Evolutionary conservation across 2,113 vertebrate genomes (phyloP).

Genomic region (Danio rerio): DNA sequence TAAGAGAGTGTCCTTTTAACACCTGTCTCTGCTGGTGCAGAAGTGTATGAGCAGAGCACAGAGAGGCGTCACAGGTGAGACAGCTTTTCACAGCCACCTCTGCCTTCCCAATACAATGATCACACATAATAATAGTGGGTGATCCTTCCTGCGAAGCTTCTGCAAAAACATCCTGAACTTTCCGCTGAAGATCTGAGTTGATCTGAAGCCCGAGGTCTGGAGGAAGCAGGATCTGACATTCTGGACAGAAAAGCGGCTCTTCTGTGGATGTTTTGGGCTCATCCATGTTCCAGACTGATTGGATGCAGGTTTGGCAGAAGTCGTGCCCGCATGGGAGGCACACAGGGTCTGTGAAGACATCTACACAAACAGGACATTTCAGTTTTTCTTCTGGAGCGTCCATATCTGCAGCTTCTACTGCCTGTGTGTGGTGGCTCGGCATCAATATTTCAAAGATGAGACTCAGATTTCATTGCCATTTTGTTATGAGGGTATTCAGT

Average conservation of each 20-base stretch:
- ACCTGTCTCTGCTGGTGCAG: conserved; percentile 71
- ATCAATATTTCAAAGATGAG: conserved; percentile 55
- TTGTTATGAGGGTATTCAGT: conserved; percentile 47
- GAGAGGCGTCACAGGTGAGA: conserved; percentile 74
- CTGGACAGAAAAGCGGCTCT: conserved; percentile 73
- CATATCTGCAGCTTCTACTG: conserved; percentile 54
- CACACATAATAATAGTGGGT: conserved; percentile 64
- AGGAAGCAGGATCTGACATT: conserved; percentile 75
- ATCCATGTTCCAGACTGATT: conserved; percentile 72
- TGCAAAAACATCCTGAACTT: conserved; percentile 59
- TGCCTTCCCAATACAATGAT: conserved; percentile 74
- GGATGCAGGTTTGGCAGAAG: conserved; percentile 77
- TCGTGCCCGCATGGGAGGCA: conserved; percentile 71
- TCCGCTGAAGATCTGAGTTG: conserved; percentile 65
- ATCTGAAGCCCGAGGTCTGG: conserved; percentile 65
- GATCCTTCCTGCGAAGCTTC: background rate
- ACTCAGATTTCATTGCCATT: conserved; percentile 47
- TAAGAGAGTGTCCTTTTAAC: conserved; percentile 72
- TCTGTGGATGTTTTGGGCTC: conserved; percentile 38
- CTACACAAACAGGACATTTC: conserved; percentile 76
- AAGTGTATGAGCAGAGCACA: conserved; percentile 73
- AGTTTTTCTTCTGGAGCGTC: conserved; percentile 60
- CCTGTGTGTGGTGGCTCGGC: conserved; percentile 41
- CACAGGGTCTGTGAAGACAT: conserved; percentile 71
- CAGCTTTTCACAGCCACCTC: conserved; percentile 73